Evolutionary conservation across 2,888 invertebrate species (phyloP), one percentile per base, ranked within the genome.

Genomic region (Drosophila villosipedis): DNA sequence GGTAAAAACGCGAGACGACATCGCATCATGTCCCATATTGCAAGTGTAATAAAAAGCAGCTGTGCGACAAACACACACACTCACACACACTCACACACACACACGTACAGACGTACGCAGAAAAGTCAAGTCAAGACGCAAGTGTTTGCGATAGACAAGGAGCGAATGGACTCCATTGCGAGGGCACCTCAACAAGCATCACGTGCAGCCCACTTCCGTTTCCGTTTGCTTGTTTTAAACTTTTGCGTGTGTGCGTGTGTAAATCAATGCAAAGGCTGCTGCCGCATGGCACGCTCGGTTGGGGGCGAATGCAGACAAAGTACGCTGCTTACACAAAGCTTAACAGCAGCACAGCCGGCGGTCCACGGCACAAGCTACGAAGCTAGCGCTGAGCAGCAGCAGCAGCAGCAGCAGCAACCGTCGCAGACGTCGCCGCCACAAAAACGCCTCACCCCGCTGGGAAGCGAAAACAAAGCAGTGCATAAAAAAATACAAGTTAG

Each of bases 221-320:
- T 86, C 87, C 85, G 89, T 75, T 86, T 35, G 87, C 87, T 87
- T 89, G 89, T 89, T 86, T 86, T 86, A 89, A 85, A 85, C 85
- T 85, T 84, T 75, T 65, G 39, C 54, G 25, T 61, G 55, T 39
- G 70, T 67, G 82, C 73, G 62, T 64, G 78, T 61, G 84, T 88
- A 89, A 85, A 85, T 85, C 85, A 85, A 85, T 89, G 78, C 75
- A 70, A 78, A 66, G 72, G 59, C 73, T 65, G 62, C 73, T 63
- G 75, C 55, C 55, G n/a, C 68, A 63, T 30, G 61, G 65, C 31
- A 49, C 47, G 60, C n/a, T 41, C 25, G 43, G 52, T 25, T 28
- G 25, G 53, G 25, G 43, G 33, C 61, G 62, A 73, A 28, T 47
- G 76, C 79, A 83, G 89, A 87, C 89, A 86, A 89, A 89, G 85